These are phyloP conservation scores for Cheilosia vernalis DNA, from an alignment of 2,888 invertebrate genomes.

Conservation along the genomic window DNA sequence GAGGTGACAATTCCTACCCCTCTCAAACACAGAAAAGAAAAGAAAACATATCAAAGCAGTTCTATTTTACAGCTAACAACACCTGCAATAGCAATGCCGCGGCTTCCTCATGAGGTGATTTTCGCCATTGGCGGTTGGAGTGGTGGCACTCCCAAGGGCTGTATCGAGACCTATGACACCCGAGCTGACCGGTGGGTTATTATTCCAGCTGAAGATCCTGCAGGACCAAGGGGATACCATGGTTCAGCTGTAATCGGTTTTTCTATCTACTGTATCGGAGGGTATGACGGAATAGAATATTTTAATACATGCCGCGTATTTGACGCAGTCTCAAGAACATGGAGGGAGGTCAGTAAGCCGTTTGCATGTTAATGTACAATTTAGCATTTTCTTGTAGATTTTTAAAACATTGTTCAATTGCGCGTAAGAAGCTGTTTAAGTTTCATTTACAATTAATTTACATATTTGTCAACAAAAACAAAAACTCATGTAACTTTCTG, in stretches of 20 bases:
- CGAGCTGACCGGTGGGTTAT: slow-evolving; percentile 94
- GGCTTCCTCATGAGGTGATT: slow-evolving; percentile 94
- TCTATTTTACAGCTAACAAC: slow-evolving; percentile 85
- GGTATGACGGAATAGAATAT: slow-evolving; percentile 92
- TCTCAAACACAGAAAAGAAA: too few species aligned
- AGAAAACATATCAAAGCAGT: neutral
- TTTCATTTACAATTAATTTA: slow-evolving; percentile 17
- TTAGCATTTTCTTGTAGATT: slow-evolving; percentile 35
- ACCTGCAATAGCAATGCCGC: slow-evolving; percentile 91
- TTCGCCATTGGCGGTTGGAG: slow-evolving; percentile 94
- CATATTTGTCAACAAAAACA: neutral
- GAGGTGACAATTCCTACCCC: slow-evolving; percentile 84
- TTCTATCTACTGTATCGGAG: slow-evolving; percentile 95
- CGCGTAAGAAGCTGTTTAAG: slow-evolving; percentile 8
- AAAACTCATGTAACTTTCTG: slow-evolving; percentile 18
- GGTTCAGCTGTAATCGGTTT: slow-evolving; percentile 94
- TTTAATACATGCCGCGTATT: slow-evolving; percentile 95
- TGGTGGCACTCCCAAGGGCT: slow-evolving; percentile 85
- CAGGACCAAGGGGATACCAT: slow-evolving; percentile 95
- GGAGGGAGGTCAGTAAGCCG: slow-evolving; percentile 88
- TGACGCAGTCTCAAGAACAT: slow-evolving; percentile 91
- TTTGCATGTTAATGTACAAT: slow-evolving; percentile 28
- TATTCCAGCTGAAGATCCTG: slow-evolving; percentile 88
- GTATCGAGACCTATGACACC: slow-evolving; percentile 95
- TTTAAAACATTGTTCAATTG: slow-evolving; percentile 38